These are phyloP conservation scores for Sminthurinus signatus DNA, from an alignment of 1,140 invertebrate species.

Conservation along the genomic window DNA sequence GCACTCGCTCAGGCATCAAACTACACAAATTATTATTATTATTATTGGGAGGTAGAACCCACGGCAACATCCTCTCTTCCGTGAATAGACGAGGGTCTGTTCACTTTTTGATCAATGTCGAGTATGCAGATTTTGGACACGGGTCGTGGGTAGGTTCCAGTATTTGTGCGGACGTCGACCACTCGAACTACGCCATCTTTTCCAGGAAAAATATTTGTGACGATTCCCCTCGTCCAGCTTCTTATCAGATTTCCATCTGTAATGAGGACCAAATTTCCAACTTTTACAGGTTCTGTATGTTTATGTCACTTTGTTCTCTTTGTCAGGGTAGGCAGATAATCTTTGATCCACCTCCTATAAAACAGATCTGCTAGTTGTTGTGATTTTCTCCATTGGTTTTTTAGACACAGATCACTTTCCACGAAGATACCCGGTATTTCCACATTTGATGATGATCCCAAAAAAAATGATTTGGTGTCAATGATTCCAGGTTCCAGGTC, in stretches of 20 bases:
- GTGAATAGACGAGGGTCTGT: not conserved
- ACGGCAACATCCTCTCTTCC: not conserved
- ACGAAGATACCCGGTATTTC: not conserved
- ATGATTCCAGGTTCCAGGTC: constrained; percentile 41
- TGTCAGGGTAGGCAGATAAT: constrained; percentile 5
- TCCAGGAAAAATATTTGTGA: constrained; percentile 14
- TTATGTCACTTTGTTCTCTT: not conserved
- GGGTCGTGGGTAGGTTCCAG: not conserved
- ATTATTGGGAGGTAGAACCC: too few relatives aligned
- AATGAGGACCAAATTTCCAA: constrained; percentile 18
- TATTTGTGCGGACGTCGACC: not conserved
- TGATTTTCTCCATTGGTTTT: not conserved
- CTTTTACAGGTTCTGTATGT: not conserved
- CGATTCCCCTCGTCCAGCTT: constrained; percentile 14
- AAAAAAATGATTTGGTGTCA: constrained; percentile 40
- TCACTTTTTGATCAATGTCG: not conserved
- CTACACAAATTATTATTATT: too few relatives aligned
- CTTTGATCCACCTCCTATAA: not conserved
- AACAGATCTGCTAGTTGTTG: not conserved
- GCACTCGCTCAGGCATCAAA: too few relatives aligned
- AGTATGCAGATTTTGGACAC: not conserved
- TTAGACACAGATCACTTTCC: not conserved
- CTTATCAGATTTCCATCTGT: constrained; percentile 13
- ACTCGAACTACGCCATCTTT: constrained; percentile 10
- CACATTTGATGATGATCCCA: constrained; percentile 13